phyloP scores from a whole-genome alignment of 35 echinoderm and acorn worm genomes.

The Hemicentrotus pulcherrimus region DNA sequence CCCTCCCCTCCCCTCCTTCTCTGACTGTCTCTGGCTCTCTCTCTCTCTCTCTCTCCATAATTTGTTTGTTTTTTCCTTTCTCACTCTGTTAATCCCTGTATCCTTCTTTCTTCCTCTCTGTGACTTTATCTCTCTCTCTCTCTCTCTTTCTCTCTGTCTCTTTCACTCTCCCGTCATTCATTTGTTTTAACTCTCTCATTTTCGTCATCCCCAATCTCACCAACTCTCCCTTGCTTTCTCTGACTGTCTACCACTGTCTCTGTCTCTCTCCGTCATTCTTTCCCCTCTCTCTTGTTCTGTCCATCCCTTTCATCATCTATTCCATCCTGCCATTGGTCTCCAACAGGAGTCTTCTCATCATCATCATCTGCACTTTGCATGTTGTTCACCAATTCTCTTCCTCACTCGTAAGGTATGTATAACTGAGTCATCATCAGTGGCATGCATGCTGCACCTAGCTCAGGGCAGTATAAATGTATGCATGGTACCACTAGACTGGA shows the following conservation, averaged over 20 bases:
- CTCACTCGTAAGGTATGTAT: constrained; percentile 88
- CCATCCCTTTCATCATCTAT: neutral
- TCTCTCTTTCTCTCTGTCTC: neutral
- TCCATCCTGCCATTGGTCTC: constrained; percentile 37
- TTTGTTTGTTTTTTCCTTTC: no score
- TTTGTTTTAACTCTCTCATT: neutral
- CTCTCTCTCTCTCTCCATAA: neutral
- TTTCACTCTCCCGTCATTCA: neutral
- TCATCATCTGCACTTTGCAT: constrained; percentile 96
- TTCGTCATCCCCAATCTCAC: neutral
- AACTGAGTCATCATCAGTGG: neutral
- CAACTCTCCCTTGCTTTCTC: neutral
- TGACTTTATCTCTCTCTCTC: no score
- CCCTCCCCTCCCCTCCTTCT: neutral
- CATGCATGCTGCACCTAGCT: neutral
- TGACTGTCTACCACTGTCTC: neutral
- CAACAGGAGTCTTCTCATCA: constrained; percentile 79
- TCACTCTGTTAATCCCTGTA: neutral
- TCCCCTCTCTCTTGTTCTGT: neutral
- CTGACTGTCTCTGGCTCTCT: neutral
- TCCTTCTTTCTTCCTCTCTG: neutral
- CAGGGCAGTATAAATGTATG: neutral
- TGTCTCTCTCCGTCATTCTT: neutral
- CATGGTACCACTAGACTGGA: neutral
- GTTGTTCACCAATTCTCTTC: constrained; percentile 96